phyloP scores from a whole-genome alignment of 2,888 invertebrate species.

The Drosophila nr. fundita region DNA sequence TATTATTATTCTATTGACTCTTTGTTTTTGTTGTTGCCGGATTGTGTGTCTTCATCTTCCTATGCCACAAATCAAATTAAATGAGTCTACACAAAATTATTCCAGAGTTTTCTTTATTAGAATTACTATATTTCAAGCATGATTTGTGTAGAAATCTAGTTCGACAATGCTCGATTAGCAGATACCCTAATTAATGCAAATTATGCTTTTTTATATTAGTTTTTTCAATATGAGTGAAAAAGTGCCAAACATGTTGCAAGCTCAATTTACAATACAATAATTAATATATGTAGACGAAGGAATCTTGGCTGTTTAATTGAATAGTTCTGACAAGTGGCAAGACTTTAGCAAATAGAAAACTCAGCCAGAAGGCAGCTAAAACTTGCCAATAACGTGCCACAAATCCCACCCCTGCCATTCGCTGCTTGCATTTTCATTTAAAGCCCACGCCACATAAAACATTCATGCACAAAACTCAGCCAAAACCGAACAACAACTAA shows the following conservation, averaged over 20 bases:
- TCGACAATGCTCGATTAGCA: background rate
- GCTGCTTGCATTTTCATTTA: constrained; percentile 48
- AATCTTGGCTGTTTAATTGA: background rate
- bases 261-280: background rate
- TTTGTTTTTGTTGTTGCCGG: too few species aligned
- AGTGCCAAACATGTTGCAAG: background rate
- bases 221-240: background rate
- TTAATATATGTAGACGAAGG: background rate
- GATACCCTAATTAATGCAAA: background rate
- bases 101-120: background rate
- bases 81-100: background rate
- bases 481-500: constrained; percentile 24
- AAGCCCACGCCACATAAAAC: constrained; percentile 37
- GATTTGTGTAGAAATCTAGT: background rate
- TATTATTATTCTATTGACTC: background rate
- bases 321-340: background rate
- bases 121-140: background rate
- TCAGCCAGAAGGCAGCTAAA: constrained; percentile 1
- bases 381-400: constrained; percentile 13
- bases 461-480: constrained; percentile 22
- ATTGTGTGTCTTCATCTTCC: background rate
- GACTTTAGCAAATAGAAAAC: constrained; percentile 8
- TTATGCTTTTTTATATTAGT: background rate
- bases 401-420: constrained; percentile 32
- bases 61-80: background rate